A percentile compares a stretch with the other conserved stretches of the same genome.
These are phyloP conservation scores for Ceratitis capitata DNA, from an alignment of 1,140 invertebrate species.

Conservation along the genomic window DNA sequence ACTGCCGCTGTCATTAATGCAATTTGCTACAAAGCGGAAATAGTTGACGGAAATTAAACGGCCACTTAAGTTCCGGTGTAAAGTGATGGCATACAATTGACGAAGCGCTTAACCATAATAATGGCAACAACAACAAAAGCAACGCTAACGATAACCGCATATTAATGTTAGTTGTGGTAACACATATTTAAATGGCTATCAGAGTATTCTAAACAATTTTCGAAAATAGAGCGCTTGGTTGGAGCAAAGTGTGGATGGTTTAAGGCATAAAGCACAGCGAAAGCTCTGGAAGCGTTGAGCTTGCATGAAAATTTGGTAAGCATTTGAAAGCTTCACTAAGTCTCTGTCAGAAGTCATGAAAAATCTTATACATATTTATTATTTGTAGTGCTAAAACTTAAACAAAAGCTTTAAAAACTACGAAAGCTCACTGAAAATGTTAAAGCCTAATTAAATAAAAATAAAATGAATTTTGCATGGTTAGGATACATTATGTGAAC, in stretches of 20 bases:
- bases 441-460: background rate
- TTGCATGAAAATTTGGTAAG: background rate
- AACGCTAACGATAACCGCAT: background rate
- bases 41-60: conserved; percentile 46
- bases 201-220: background rate
- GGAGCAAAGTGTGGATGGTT: background rate
- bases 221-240: background rate
- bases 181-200: background rate
- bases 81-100: conserved; percentile 21
- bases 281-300: background rate
- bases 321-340: background rate
- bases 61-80: conserved; percentile 38
- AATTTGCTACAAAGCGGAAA: conserved; percentile 44
- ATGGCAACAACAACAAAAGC: background rate
- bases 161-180: background rate
- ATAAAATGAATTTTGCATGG: no score
- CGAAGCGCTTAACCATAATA: background rate
- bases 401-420: background rate
- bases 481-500: no score
- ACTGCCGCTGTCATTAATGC: conserved; percentile 40
- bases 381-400: background rate
- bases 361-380: background rate
- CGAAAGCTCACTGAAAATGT: background rate
- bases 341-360: background rate
- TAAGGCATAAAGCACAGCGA: background rate